Percentiles rank a stretch among this genome's conserved stretches.
Conservation (phyloP, 2,113 vertebrate genomes). For the Neodon shergylaensis region DNA sequence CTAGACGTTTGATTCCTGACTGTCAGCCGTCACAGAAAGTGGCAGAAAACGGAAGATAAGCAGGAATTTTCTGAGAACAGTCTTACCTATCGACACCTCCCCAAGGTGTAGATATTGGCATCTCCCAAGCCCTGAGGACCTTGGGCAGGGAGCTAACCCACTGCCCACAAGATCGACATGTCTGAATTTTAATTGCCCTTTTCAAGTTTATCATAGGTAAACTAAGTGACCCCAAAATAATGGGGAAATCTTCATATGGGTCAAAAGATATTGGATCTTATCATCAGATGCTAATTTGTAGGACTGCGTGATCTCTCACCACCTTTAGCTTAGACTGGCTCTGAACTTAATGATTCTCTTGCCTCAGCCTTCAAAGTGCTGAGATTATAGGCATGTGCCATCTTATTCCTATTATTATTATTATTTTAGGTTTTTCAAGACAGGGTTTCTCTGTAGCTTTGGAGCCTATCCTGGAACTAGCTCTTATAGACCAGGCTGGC, state of each 20-base stretch:
- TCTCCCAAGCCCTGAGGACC: constrained; percentile 37
- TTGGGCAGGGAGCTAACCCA: constrained; percentile 34
- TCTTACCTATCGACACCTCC: not conserved
- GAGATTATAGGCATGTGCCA: not conserved
- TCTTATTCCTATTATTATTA: not conserved
- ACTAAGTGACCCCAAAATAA: constrained; percentile 63
- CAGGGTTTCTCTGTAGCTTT: too few species aligned
- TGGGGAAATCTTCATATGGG: constrained; percentile 51
- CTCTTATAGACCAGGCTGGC: too few species aligned
- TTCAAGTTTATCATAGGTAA: constrained; percentile 59
- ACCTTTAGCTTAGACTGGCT: not conserved
- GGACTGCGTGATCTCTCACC: constrained; percentile 37
- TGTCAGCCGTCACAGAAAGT: constrained; percentile 44
- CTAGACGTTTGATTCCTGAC: constrained; percentile 19
- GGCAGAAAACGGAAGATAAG: constrained; percentile 44
- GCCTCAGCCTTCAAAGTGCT: not conserved
- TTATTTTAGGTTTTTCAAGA: not conserved
- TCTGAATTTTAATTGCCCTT: constrained; percentile 64
- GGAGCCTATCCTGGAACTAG: too few species aligned
- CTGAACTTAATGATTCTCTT: not conserved
- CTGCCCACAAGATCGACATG: constrained; percentile 24
- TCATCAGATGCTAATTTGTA: constrained; percentile 40
- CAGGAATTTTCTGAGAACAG: constrained; percentile 20
- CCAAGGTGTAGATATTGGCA: constrained; percentile 37
- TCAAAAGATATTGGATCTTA: constrained; percentile 57